Evolutionary conservation across 2,113 vertebrate species (phyloP), one percentile per base, ranked within the genome.

Genomic region (Nymphicus hollandicus): DNA sequence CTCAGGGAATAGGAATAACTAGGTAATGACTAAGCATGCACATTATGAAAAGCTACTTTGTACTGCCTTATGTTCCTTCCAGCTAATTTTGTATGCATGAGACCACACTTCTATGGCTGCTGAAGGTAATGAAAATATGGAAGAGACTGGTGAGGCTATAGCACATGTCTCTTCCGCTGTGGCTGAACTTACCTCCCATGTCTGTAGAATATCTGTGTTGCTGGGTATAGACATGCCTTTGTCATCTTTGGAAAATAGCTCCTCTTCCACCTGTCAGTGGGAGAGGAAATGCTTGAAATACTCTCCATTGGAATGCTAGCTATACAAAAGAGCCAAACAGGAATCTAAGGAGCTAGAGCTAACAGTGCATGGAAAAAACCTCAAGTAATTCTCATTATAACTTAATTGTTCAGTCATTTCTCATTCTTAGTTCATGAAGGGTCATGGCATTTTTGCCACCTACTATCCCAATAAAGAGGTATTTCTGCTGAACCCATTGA

Each of bases 161-260:
- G 28, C 33, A 47, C 6, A 5, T 35, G 6, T 6, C 49, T 61
- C 11, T 61, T 19, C 50, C 37, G 14, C 33, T 35, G 23, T n/a
- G 86, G 29, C 31, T 35, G 39, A 61, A 43, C 96, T 96, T 94
- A 99, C 99, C 98, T 98, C 98, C 99, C 99, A 99, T 0, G 98
- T 99, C 35, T 99, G 97, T 76, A 99, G 44, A 88, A 99, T 97
- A 58, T 86, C 43, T 1, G 97, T 98, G 24, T 96, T 74, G 71
- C 98, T 98, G 33, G 61, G 70, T 55, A 99, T 97, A 2, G 81
- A 19, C 22, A 97, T 93, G 66, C 98, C 98, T 18, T 97, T 91
- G 12, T 97, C 97, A 94, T 99, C 98, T 68, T 89, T 0, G 4
- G 99, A 99, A 78, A 99, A 98, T 9, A 96, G 28, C 0, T 98